Percentiles rank a stretch among this genome's conserved stretches.
phyloP scores from a whole-genome alignment of 2,797 vertebrate genomes.

The Pipistrellus kuhlii region DNA sequence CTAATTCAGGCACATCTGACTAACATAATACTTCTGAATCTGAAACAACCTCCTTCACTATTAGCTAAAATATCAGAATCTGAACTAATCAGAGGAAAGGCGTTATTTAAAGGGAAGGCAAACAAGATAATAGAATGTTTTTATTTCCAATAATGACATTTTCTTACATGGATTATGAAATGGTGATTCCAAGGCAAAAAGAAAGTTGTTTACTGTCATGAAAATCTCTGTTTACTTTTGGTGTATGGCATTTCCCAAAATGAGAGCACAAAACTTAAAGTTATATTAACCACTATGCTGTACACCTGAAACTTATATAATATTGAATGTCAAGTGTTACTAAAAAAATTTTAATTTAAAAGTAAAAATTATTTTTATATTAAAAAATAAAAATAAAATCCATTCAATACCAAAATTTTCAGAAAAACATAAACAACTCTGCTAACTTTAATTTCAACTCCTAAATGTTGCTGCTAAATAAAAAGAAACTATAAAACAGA shows the following conservation, averaged over 20 bases:
- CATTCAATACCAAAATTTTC: constrained; percentile 26
- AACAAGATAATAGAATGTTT: constrained; percentile 6
- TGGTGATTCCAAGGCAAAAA: background rate
- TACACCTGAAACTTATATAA: background rate
- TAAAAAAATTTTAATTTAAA: background rate
- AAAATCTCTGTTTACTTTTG: constrained; percentile 19
- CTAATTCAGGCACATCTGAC: background rate
- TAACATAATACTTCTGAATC: background rate
- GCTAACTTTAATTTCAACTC: constrained; percentile 50
- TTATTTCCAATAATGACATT: background rate
- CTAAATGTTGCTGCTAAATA: constrained; percentile 60
- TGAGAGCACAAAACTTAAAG: constrained; percentile 43
- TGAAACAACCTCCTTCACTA: background rate
- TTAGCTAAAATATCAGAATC: background rate
- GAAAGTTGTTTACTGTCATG: background rate
- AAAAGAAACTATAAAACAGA: constrained; percentile 62
- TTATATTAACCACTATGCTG: background rate
- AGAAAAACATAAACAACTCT: background rate
- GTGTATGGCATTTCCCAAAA: background rate
- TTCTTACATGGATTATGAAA: constrained; percentile 35
- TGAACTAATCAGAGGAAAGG: background rate
- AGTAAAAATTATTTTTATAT: background rate
- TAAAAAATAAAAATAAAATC: background rate
- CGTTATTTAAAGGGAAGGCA: background rate
- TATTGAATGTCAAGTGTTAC: background rate